phyloP scores from a whole-genome alignment of 2,888 invertebrate species.

The Scelioninae gen. 2 region DNA sequence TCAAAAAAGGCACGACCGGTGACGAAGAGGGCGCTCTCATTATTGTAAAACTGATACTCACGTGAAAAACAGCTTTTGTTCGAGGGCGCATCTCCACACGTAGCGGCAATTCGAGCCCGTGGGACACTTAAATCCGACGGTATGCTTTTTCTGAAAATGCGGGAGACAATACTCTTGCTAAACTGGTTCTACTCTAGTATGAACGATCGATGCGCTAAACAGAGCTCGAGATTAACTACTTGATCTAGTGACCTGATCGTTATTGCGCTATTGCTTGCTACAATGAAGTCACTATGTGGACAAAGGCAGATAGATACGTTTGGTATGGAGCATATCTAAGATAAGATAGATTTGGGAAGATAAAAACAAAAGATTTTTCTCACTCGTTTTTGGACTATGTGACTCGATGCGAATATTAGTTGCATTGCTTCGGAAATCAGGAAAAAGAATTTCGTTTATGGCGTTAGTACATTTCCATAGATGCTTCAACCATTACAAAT shows the following conservation, averaged over 20 bases:
- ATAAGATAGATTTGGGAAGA: too few relatives aligned
- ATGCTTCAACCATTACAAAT: too few relatives aligned
- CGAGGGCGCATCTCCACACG: conserved; percentile 97
- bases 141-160: conserved; percentile 89
- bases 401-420: too few relatives aligned
- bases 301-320: not conserved
- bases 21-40: conserved; percentile 16
- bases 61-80: conserved; percentile 99
- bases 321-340: conserved; percentile 5
- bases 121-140: conserved; percentile 96
- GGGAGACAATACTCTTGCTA: conserved; percentile 61
- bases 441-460: too few relatives aligned
- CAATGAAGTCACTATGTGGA: conserved; percentile 21
- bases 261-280: conserved; percentile 42
- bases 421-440: too few relatives aligned
- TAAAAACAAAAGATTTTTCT: too few relatives aligned
- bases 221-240: conserved; percentile 31
- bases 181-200: conserved; percentile 57
- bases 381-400: too few relatives aligned
- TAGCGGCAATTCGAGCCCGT: conserved; percentile 94
- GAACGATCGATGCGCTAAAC: conserved; percentile 45
- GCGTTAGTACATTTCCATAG: too few relatives aligned
- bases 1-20: conserved; percentile 10
- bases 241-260: conserved; percentile 47
- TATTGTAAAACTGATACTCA: conserved; percentile 77